Percentiles rank a stretch among this genome's conserved stretches.
phyloP scores from a whole-genome alignment of 37 sponge, comb jelly and placozoan genomes.

The Lycopodina hypogea region DNA sequence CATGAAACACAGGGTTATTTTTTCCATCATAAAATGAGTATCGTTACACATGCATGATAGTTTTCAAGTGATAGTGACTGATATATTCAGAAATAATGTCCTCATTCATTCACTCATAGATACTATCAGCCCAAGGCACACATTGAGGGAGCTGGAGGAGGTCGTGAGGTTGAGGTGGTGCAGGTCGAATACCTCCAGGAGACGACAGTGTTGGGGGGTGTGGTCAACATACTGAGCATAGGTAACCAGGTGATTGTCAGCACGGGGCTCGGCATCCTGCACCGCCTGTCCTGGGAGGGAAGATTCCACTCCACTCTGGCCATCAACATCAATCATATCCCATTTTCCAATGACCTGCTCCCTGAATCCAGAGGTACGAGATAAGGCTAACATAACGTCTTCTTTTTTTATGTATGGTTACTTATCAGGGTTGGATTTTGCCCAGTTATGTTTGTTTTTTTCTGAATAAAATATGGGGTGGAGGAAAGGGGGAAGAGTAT shows the following conservation, averaged over 20 bases:
- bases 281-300: conserved; percentile 68
- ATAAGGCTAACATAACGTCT: not conserved
- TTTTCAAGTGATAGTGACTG: too few relatives aligned
- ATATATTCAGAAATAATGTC: too few relatives aligned
- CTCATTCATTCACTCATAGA: conserved; percentile 18
- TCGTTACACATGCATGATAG: too few relatives aligned
- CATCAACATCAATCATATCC: conserved; percentile 34
- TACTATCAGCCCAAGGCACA: not conserved
- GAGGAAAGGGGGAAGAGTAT: too few relatives aligned
- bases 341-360: conserved; percentile 54
- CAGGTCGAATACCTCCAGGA: conserved; percentile 19
- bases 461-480: not conserved
- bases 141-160: conserved; percentile 27
- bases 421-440: not conserved
- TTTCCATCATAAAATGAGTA: too few relatives aligned
- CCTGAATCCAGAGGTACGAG: conserved; percentile 62
- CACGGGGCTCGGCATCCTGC: conserved; percentile 45
- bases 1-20: too few relatives aligned
- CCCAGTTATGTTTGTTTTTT: not conserved
- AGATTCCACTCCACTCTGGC: conserved; percentile 26
- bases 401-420: not conserved
- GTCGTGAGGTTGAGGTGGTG: conserved; percentile 23
- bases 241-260: conserved; percentile 35
- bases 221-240: conserved; percentile 21
- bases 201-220: conserved; percentile 37